phyloP scores from a whole-genome alignment of 2,888 invertebrate species.

The Vesta saturnalis region DNA sequence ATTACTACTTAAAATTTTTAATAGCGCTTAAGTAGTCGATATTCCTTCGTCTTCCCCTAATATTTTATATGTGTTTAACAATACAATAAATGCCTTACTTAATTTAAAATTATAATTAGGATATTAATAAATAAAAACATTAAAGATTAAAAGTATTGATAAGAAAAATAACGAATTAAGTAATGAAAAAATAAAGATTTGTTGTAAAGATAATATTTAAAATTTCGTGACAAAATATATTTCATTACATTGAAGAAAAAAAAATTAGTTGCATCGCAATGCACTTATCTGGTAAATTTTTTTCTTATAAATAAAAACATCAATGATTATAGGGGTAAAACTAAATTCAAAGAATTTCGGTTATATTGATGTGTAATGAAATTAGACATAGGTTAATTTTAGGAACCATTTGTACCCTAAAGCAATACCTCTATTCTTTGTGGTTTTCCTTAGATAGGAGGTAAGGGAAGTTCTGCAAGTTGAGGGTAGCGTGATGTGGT shows the following conservation, averaged over 20 bases:
- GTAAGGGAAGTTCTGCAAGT: slow-evolving; percentile 26
- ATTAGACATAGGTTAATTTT: slow-evolving; percentile 29
- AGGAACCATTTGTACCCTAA: slow-evolving; percentile 29
- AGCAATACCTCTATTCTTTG: slow-evolving; percentile 29
- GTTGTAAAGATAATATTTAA: no score
- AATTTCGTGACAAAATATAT: no score
- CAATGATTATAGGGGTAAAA: slow-evolving; percentile 10
- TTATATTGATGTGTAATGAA: slow-evolving; percentile 21
- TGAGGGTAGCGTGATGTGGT: slow-evolving; percentile 37
- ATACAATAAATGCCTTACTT: no score
- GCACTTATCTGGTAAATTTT: not conserved
- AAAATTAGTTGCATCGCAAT: not conserved
- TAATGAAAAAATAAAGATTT: no score
- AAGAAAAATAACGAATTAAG: no score
- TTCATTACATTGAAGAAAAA: not conserved
- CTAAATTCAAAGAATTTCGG: slow-evolving; percentile 12
- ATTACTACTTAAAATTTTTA: no score
- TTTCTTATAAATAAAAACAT: not conserved
- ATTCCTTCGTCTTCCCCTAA: no score
- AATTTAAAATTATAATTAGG: no score
- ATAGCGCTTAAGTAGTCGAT: no score
- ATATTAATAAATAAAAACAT: no score
- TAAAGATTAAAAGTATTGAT: no score
- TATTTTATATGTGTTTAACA: no score
- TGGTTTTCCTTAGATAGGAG: slow-evolving; percentile 37